Evolutionary conservation across 2,888 invertebrate genomes (phyloP), one percentile per base, ranked within the genome.

Genomic region (Alentia gelatinosa): DNA sequence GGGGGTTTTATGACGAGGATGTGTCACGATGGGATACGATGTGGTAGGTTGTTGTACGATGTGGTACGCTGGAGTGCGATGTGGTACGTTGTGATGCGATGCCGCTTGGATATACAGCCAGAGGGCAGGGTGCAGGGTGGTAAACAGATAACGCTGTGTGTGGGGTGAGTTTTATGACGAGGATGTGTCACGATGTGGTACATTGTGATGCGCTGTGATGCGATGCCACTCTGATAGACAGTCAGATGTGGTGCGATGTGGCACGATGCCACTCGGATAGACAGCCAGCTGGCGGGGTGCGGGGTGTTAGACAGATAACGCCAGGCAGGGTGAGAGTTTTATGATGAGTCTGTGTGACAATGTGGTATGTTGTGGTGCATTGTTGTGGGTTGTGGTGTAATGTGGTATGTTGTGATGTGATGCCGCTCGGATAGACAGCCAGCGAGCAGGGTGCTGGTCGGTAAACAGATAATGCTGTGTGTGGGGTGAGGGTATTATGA

Each of bases 341-440:
- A 79, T 79, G 79, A 79, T 39, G 39, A 39, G 37, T 4, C 68
- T 12, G 26, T 30, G 5, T 26, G 12, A 30, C 68, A 1, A 26
- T 1, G 68, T 30, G 68, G n/a, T n/a, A n/a, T n/a, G n/a, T n/a
- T n/a, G n/a, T n/a, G n/a, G n/a, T n/a, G n/a, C n/a, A n/a, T n/a
- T n/a, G n/a, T n/a, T n/a, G n/a, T n/a, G n/a, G n/a, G n/a, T n/a
- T n/a, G n/a, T n/a, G n/a, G n/a, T n/a, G n/a, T n/a, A n/a, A n/a
- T n/a, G n/a, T n/a, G n/a, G n/a, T n/a, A n/a, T n/a, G n/a, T n/a
- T n/a, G n/a, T n/a, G n/a, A n/a, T n/a, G n/a, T n/a, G n/a, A 79
- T 79, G 79, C 79, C 79, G 79, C 79, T 79, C n/a, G 79, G 79
- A 79, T 79, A 79, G 79, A 79, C 79, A 79, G 37, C 79, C 79